phyloP scores from a whole-genome alignment of 2,797 vertebrate species.

The Enteromius radiatus region DNA sequence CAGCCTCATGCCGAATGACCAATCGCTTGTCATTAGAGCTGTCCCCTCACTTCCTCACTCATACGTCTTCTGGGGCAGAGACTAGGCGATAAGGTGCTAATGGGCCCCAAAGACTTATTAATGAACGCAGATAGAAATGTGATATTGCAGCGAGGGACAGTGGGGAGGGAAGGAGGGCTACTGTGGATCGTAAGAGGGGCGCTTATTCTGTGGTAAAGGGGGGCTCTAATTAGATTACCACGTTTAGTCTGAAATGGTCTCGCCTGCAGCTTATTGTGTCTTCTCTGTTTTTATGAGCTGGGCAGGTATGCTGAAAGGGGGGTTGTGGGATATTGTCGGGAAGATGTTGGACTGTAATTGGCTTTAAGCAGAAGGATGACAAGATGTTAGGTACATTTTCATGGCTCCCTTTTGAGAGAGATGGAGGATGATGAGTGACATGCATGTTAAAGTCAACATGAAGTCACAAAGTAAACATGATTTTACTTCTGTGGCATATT shows the following conservation, averaged over 20 bases:
- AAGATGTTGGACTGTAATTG: slow-evolving; percentile 34
- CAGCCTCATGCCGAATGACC: slow-evolving; percentile 75
- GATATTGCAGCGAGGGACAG: slow-evolving; percentile 75
- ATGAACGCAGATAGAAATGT: slow-evolving; percentile 82
- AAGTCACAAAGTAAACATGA: not conserved
- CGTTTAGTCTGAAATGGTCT: slow-evolving; percentile 72
- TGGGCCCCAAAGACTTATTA: slow-evolving; percentile 83
- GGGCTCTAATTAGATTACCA: slow-evolving; percentile 80
- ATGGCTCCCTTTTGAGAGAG: slow-evolving; percentile 15
- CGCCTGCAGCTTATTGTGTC: slow-evolving; percentile 64
- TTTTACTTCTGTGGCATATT: not conserved
- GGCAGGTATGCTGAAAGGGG: slow-evolving; percentile 18
- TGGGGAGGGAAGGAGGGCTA: slow-evolving; percentile 59
- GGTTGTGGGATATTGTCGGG: slow-evolving; percentile 10
- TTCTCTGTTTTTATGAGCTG: slow-evolving; percentile 31
- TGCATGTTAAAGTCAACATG: not conserved
- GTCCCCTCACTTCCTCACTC: slow-evolving; percentile 75
- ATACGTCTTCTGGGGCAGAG: slow-evolving; percentile 74
- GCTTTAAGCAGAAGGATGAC: slow-evolving; percentile 46
- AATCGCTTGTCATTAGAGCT: slow-evolving; percentile 77
- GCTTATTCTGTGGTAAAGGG: slow-evolving; percentile 55
- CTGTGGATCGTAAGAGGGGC: slow-evolving; percentile 76
- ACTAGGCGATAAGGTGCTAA: slow-evolving; percentile 85
- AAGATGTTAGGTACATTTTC: slow-evolving; percentile 52
- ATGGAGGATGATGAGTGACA: not conserved